Conservation (phyloP, 2,797 vertebrate genomes). For the Parauchenoglanis punctatus region DNA sequence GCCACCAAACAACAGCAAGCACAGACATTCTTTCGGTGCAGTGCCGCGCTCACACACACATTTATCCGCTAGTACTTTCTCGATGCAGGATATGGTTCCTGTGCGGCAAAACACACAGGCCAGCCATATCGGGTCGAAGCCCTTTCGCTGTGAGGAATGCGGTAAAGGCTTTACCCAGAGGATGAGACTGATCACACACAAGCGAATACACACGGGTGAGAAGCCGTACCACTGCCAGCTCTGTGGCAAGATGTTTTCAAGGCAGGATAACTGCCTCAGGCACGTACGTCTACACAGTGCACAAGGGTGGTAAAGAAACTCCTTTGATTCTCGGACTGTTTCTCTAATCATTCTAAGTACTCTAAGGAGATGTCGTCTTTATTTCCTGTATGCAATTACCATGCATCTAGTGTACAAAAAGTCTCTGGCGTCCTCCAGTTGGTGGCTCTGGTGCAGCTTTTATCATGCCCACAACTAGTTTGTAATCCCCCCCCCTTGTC, state of each 20-base stretch:
- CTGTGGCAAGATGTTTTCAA: slow-evolving; percentile 65
- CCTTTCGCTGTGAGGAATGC: slow-evolving; percentile 72
- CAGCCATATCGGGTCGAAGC: slow-evolving; percentile 63
- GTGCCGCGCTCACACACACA: neutral
- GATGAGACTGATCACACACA: slow-evolving; percentile 74
- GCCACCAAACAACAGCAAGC: neutral
- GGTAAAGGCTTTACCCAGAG: slow-evolving; percentile 77
- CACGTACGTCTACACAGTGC: slow-evolving; percentile 74
- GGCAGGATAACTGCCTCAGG: slow-evolving; percentile 74
- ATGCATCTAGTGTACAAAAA: neutral
- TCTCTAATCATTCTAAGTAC: neutral
- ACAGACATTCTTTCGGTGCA: neutral
- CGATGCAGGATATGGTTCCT: neutral
- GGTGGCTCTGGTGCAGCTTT: neutral
- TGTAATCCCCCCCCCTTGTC: neutral
- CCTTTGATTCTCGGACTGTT: neutral
- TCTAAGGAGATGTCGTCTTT: neutral
- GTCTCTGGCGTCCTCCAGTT: neutral
- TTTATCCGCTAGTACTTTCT: slow-evolving; percentile 7
- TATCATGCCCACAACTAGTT: neutral
- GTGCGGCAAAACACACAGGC: neutral
- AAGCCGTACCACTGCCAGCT: slow-evolving; percentile 53
- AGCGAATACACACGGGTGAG: slow-evolving; percentile 71
- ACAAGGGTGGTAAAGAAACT: slow-evolving; percentile 60
- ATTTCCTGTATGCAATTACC: neutral